Percentiles rank a stretch among this genome's conserved stretches.
Conservation (phyloP, 1,140 invertebrate genomes). For the Sycophaga agraensis region DNA sequence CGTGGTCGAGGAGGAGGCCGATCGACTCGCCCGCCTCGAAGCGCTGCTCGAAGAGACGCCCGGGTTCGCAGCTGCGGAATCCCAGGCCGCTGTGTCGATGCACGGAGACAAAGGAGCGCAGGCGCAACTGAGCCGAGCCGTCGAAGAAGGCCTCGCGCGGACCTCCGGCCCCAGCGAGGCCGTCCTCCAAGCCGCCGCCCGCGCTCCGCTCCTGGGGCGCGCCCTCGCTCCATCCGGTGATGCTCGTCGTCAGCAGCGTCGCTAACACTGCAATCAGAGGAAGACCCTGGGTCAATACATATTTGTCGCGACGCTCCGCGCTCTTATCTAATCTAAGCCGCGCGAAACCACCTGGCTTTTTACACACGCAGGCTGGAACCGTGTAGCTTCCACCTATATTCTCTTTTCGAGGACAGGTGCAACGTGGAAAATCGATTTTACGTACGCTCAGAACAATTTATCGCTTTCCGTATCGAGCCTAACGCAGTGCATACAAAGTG, state of each 20-base stretch:
- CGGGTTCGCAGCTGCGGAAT: constrained; percentile 77
- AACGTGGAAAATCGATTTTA: too few relatives aligned
- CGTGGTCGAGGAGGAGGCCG: constrained; percentile 66
- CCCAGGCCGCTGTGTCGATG: constrained; percentile 77
- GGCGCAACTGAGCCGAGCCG: constrained; percentile 71
- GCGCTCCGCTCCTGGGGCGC: constrained; percentile 33
- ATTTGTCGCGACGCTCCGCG: too few relatives aligned
- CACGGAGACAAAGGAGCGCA: constrained; percentile 70
- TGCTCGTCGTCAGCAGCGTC: constrained; percentile 34
- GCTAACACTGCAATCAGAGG: constrained; percentile 39
- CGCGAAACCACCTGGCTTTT: too few relatives aligned
- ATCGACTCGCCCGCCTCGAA: constrained; percentile 68
- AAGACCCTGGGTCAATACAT: too few relatives aligned
- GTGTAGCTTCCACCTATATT: too few relatives aligned
- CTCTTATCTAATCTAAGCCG: too few relatives aligned
- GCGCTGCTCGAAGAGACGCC: constrained; percentile 72
- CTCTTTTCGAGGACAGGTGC: too few relatives aligned
- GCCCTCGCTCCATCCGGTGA: constrained; percentile 31
- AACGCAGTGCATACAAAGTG: too few relatives aligned
- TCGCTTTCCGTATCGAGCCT: too few relatives aligned
- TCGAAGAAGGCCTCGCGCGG: constrained; percentile 78
- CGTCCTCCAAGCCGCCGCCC: neutral
- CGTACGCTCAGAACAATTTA: too few relatives aligned
- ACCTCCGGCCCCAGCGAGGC: constrained; percentile 29
- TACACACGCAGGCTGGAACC: too few relatives aligned